A percentile compares a stretch with the other conserved stretches of the same genome.
Evolutionary conservation across 2,113 vertebrate species (phyloP).

Genomic region (Mus spicilegus): DNA sequence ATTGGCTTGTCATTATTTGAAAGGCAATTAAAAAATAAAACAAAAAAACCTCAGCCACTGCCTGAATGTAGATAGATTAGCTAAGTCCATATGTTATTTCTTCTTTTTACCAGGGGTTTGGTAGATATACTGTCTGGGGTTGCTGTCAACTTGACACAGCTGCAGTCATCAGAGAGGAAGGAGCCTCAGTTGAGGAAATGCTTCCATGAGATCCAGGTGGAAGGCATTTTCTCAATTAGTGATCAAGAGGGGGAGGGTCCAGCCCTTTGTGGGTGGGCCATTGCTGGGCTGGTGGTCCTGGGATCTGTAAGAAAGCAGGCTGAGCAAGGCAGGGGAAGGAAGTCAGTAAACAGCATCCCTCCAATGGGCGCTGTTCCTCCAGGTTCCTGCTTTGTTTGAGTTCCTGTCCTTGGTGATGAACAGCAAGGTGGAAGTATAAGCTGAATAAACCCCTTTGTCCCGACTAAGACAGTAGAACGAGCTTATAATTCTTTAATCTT

Average conservation of each 20-base stretch:
- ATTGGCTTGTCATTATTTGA: not conserved
- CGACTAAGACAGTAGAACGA: not conserved
- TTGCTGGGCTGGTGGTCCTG: not conserved
- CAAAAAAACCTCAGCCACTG: not conserved
- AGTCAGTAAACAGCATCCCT: not conserved
- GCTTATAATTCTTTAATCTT: not conserved
- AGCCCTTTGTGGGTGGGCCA: not conserved
- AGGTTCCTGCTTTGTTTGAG: not conserved
- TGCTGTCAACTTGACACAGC: not conserved
- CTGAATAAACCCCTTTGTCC: not conserved
- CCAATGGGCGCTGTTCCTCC: not conserved
- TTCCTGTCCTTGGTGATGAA: not conserved
- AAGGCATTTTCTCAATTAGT: not conserved
- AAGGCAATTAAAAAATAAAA: not conserved
- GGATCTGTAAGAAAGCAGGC: not conserved
- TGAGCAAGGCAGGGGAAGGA: not conserved
- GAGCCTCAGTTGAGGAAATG: not conserved
- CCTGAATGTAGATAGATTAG: constrained; percentile 1
- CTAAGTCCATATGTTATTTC: not conserved
- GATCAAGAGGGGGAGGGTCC: not conserved
- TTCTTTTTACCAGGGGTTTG: not conserved
- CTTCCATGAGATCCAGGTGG: not conserved
- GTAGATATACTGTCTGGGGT: not conserved
- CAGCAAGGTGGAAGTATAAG: not conserved
- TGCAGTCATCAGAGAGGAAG: not conserved